These are phyloP conservation scores for Bolinopsis microptera DNA, from an alignment of 37 sponge, comb jelly and placozoan genomes.

Conservation along the genomic window DNA sequence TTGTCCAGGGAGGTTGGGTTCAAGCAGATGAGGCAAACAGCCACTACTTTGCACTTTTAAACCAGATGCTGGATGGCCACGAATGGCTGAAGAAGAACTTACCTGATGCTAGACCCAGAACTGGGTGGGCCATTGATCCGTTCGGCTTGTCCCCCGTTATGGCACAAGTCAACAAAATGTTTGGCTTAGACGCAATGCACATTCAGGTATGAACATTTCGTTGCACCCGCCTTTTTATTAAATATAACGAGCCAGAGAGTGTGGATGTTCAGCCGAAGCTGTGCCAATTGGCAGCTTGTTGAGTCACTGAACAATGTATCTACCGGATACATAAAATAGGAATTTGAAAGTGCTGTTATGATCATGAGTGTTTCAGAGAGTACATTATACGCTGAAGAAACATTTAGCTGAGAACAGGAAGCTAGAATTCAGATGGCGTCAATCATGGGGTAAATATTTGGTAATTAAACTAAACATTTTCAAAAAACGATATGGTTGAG, in stretches of 20 bases:
- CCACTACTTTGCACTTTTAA: conserved; percentile 93
- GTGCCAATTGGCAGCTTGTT: no score
- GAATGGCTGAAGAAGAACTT: conserved; percentile 81
- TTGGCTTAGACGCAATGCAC: conserved; percentile 79
- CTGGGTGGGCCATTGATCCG: conserved; percentile 93
- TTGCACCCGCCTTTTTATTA: no score
- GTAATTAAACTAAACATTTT: no score
- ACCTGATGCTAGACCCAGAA: conserved; percentile 73
- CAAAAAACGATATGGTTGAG: no score
- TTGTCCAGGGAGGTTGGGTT: conserved; percentile 98
- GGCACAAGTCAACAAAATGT: conserved; percentile 81
- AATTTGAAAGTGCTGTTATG: no score
- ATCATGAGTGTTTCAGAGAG: no score
- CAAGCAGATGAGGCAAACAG: conserved; percentile 99
- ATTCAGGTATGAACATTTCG: no score
- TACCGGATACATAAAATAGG: no score
- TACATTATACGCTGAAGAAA: conserved; percentile 90
- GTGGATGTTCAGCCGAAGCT: no score
- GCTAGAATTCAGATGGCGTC: conserved; percentile 92
- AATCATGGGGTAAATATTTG: no score
- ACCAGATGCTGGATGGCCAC: conserved; percentile 94
- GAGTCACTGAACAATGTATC: no score
- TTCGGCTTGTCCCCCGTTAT: conserved; percentile 91
- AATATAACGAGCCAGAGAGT: no score
- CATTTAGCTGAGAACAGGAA: conserved; percentile 73